phyloP scores from a whole-genome alignment of 2,113 vertebrate genomes.

The Erythrolamprus reginae region DNA sequence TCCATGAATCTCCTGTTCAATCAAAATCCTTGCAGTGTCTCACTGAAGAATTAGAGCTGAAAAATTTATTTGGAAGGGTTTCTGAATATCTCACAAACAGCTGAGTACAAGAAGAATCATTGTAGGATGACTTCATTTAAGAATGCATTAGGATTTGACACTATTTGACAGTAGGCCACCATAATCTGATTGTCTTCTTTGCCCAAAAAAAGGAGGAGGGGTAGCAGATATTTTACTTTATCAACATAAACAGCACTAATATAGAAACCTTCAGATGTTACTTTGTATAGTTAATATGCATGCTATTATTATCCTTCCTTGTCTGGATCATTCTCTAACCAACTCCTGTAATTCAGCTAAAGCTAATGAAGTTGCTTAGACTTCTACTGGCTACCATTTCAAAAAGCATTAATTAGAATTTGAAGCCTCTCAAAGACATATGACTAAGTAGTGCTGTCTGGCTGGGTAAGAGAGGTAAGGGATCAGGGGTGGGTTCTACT shows the following conservation, averaged over 20 bases:
- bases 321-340: background rate
- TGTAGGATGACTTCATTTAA: slow-evolving; percentile 14
- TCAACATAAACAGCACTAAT: background rate
- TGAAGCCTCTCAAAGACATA: background rate
- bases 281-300: background rate
- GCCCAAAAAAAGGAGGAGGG: background rate
- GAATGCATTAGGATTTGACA: slow-evolving; percentile 33
- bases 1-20: slow-evolving; percentile 60
- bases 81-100: slow-evolving; percentile 38
- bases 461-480: background rate
- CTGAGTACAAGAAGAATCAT: slow-evolving; percentile 4
- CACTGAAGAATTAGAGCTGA: slow-evolving; percentile 59
- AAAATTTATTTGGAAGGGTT: slow-evolving; percentile 18
- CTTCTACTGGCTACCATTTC: background rate
- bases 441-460: background rate
- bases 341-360: background rate
- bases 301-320: background rate
- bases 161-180: slow-evolving; percentile 12
- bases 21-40: slow-evolving; percentile 44
- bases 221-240: background rate
- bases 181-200: slow-evolving; percentile 15
- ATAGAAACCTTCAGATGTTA: background rate
- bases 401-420: background rate
- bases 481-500: too few relatives aligned
- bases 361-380: background rate